Conservation (phyloP, 2,113 vertebrate genomes). For the Gavialis gangeticus region DNA sequence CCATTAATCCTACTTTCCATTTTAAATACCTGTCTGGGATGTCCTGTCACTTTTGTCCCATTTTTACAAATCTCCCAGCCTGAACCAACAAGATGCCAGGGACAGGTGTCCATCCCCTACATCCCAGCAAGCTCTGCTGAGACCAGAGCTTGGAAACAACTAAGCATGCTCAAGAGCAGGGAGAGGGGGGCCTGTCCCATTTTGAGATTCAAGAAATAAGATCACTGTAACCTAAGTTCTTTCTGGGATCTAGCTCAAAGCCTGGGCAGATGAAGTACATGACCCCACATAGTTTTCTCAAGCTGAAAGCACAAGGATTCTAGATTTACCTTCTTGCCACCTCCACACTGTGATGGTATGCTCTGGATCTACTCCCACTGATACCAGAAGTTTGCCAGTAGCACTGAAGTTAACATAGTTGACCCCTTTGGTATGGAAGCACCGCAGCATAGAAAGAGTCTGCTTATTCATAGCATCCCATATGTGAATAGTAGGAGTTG, state of each 20-base stretch:
- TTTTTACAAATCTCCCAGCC: too few relatives aligned
- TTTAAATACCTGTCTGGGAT: too few relatives aligned
- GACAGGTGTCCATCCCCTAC: too few relatives aligned
- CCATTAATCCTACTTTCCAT: too few relatives aligned
- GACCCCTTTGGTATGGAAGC: constrained; percentile 92
- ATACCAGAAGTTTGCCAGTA: constrained; percentile 95
- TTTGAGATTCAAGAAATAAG: too few relatives aligned
- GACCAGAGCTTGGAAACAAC: too few relatives aligned
- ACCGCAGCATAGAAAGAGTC: constrained; percentile 95
- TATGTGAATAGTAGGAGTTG: constrained; percentile 93
- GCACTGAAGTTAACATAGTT: constrained; percentile 96
- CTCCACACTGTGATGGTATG: constrained; percentile 97
- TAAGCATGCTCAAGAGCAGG: too few relatives aligned
- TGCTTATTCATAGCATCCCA: constrained; percentile 97
- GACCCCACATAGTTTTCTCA: accelerated
- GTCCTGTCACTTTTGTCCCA: too few relatives aligned
- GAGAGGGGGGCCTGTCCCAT: too few relatives aligned
- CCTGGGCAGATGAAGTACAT: background rate
- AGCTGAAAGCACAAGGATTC: accelerated
- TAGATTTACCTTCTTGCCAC: constrained; percentile 94
- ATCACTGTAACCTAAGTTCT: too few relatives aligned
- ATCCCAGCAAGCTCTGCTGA: too few relatives aligned
- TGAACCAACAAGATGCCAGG: too few relatives aligned
- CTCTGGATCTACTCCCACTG: constrained; percentile 94
- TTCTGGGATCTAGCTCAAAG: background rate